Evolutionary conservation across 2,113 vertebrate species (phyloP).

Genomic region (Anser brachyrhynchus): DNA sequence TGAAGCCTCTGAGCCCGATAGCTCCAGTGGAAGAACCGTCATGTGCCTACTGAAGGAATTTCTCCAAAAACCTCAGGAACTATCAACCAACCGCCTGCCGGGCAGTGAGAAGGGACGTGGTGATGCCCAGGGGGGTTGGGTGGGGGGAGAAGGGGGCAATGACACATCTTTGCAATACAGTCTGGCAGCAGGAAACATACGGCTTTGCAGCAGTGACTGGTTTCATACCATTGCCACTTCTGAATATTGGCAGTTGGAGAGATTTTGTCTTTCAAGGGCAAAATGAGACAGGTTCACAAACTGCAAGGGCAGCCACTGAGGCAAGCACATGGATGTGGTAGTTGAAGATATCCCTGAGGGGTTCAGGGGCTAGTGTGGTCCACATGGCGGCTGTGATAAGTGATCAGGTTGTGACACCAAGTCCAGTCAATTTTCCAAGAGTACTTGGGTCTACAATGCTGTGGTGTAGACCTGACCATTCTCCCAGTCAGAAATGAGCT

Average conservation of each 20-base stretch:
- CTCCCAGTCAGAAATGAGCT: neutral
- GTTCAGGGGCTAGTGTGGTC: neutral
- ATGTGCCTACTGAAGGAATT: constrained; percentile 80
- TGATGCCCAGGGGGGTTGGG: neutral
- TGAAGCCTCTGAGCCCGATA: constrained; percentile 84
- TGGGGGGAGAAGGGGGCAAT: neutral
- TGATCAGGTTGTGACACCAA: neutral
- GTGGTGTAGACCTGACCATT: neutral
- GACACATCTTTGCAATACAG: neutral
- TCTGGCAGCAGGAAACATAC: neutral
- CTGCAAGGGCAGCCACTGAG: neutral
- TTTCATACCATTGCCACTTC: neutral
- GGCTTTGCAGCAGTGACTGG: constrained; percentile 6
- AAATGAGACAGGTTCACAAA: neutral
- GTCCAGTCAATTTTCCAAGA: neutral
- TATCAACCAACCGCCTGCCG: neutral
- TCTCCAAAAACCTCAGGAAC: constrained; percentile 68
- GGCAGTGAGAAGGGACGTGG: constrained; percentile 8
- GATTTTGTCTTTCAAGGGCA: neutral
- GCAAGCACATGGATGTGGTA: neutral
- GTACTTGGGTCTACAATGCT: neutral
- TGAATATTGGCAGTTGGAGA: neutral
- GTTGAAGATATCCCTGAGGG: neutral
- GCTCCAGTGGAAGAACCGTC: constrained; percentile 85
- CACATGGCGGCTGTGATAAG: neutral